These are phyloP conservation scores for Auanema sp. DNA, from an alignment of 2,888 invertebrate species.

Conservation along the genomic window DNA sequence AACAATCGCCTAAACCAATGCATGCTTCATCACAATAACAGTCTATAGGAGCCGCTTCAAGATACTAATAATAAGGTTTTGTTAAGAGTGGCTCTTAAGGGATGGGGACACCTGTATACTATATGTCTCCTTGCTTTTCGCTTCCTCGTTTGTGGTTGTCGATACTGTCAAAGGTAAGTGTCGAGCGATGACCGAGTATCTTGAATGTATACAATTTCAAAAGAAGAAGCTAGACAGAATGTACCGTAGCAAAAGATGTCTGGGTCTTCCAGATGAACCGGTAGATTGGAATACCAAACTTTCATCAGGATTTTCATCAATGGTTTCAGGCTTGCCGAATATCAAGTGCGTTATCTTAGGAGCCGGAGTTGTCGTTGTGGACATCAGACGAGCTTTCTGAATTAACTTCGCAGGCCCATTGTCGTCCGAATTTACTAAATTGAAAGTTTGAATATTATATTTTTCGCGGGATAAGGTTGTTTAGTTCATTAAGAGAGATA, in stretches of 20 bases:
- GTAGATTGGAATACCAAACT: no score
- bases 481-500: background rate
- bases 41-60: slow-evolving; percentile 35
- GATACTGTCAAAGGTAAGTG: slow-evolving; percentile 48
- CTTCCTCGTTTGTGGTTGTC: slow-evolving; percentile 11
- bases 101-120: slow-evolving; percentile 3
- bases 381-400: background rate
- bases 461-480: no score
- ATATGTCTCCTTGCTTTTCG: slow-evolving; percentile 9
- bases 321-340: slow-evolving; percentile 36
- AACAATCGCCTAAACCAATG: slow-evolving; percentile 53
- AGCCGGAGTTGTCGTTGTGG: slow-evolving; percentile 22
- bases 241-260: slow-evolving; percentile 47
- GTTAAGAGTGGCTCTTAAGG: background rate
- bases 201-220: slow-evolving; percentile 16
- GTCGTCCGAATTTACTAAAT: slow-evolving; percentile 9
- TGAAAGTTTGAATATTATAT: background rate
- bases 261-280: slow-evolving; percentile 18
- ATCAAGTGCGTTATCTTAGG: slow-evolving; percentile 30
- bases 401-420: slow-evolving; percentile 14
- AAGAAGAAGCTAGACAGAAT: background rate
- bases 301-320: slow-evolving; percentile 32
- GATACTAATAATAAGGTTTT: slow-evolving; percentile 9
- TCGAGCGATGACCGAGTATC: slow-evolving; percentile 53
- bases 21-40: slow-evolving; percentile 60